Base-by-base conservation (phyloP, 2,797 vertebrate species). In the Galagoides demidoff region DNA sequence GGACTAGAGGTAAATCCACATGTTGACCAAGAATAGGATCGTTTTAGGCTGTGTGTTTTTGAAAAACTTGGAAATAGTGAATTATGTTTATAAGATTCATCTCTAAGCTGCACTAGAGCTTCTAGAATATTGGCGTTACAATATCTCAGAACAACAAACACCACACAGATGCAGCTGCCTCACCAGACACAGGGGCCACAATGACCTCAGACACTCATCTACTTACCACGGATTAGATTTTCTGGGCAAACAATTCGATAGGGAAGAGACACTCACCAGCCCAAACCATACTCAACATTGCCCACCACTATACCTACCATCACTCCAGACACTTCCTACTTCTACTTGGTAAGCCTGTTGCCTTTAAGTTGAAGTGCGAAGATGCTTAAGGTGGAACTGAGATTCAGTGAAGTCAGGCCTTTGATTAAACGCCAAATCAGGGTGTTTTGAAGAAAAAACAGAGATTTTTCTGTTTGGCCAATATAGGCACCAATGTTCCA, bases 61-160 rank as follows among this genome's bases (percentile, higher is more conserved):
- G 19, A 95, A 92, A 92, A 92, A 91, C 49, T 96, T 61, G 4
- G 43, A 95, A 55, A 92, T 37, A n/a, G 55, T 27, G 31, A 95
- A 95, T 55, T 87, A 43, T 39, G 57, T 88, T 96, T 96, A 97
- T 95, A 7, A 85, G 34, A 84, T 85, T 79, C n/a, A 85, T 83
- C 90, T 96, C 96, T 97, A 95, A 97, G 93, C 87, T 95, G 49
- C 2, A 59, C 6, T 29, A 83, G 52, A 89, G 59, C 59, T 98
- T 97, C 92, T 95, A 95, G 98, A 97, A 96, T 97, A 98, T 89
- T 89, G 90, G 84, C 93, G 96, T 96, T 97, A 92, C 88, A 96
- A 70, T 97, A 95, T 96, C 68, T 86, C 7, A 1, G 96, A 90
- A 95, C 90, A 97, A 96, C 81, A 98, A 92, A 90, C 89, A 91